phyloP scores from a whole-genome alignment of 2,113 vertebrate species.

The Chinchilla lanigera region DNA sequence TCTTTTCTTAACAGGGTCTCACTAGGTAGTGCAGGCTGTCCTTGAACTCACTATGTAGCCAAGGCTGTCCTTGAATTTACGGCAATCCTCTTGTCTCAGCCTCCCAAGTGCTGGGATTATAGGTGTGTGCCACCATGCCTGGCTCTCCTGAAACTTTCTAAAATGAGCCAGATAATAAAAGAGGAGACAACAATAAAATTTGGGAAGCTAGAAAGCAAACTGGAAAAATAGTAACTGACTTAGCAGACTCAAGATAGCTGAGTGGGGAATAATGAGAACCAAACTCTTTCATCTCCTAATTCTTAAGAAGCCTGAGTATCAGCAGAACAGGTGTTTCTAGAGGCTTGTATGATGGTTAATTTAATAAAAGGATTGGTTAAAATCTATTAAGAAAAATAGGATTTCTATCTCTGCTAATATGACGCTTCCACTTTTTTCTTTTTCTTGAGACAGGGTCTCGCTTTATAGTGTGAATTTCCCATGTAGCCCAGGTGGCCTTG shows the following conservation, averaged over 20 bases:
- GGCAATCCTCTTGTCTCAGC: no score
- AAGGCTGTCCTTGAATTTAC: no score
- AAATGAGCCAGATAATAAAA: constrained; percentile 23
- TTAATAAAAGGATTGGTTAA: constrained; percentile 33
- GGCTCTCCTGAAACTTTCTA: constrained; percentile 17
- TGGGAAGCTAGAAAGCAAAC: constrained; percentile 28
- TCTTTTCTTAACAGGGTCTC: no score
- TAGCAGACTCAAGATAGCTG: constrained; percentile 5
- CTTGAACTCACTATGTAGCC: no score
- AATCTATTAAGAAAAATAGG: background rate
- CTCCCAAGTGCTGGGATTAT: no score
- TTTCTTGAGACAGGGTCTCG: background rate
- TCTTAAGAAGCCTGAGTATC: constrained; percentile 24
- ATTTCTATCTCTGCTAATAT: constrained; percentile 22
- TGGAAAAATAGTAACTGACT: background rate
- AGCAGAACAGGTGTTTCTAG: background rate
- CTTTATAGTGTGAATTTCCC: background rate
- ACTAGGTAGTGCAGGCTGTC: no score
- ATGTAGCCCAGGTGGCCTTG: background rate
- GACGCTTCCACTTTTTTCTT: background rate
- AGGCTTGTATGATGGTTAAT: background rate
- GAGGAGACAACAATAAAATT: constrained; percentile 7
- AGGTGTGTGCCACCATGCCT: no score
- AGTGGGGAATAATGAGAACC: background rate
- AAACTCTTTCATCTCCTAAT: background rate